These are phyloP conservation scores for Sciurus carolinensis DNA, from an alignment of 2,797 vertebrate species.

Conservation along the genomic window DNA sequence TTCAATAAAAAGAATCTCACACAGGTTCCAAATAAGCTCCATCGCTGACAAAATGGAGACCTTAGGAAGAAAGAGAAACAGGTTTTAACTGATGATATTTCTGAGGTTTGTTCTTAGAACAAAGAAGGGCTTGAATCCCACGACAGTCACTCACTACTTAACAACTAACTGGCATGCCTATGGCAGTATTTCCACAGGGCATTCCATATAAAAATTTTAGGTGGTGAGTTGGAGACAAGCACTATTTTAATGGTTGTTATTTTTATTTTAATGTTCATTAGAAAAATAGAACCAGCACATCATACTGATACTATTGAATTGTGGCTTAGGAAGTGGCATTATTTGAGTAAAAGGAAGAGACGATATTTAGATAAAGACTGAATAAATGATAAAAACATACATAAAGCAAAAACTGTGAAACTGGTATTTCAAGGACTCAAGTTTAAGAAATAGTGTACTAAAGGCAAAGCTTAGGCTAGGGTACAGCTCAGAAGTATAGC, in stretches of 20 bases:
- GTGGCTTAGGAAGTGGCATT: background rate
- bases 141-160: background rate
- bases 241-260: background rate
- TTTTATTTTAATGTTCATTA: background rate
- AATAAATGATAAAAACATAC: background rate
- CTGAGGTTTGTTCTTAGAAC: background rate
- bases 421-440: background rate
- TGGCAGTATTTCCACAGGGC: background rate
- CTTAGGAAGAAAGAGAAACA: conserved; percentile 85
- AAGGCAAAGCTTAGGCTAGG: background rate
- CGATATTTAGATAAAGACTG: conserved; percentile 11
- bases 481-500: background rate
- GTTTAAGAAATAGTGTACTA: background rate
- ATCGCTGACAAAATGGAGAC: conserved; percentile 96
- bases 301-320: background rate
- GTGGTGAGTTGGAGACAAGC: background rate
- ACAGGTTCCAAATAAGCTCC: conserved; percentile 98
- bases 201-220: background rate
- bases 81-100: background rate
- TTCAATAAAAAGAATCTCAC: conserved; percentile 98
- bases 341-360: background rate
- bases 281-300: conserved; percentile 8
- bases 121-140: background rate
- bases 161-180: background rate
- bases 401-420: background rate